Evolutionary conservation across 2,888 invertebrate genomes (phyloP).

Genomic region (Drosophila mayaguana): DNA sequence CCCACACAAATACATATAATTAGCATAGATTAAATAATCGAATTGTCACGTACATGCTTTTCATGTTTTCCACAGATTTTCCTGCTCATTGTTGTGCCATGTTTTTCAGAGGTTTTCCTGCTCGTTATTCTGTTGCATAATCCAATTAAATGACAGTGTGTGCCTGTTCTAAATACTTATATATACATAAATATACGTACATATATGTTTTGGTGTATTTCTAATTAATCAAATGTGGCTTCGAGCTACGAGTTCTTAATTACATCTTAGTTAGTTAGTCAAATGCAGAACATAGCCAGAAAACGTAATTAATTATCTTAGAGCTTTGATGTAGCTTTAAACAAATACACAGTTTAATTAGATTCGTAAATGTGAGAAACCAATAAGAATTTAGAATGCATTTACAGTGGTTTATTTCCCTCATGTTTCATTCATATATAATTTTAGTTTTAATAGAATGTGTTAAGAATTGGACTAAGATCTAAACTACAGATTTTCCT

Average conservation of each 20-base stretch:
- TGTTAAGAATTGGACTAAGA: neutral
- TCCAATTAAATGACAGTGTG: constrained; percentile 3
- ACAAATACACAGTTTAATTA: neutral
- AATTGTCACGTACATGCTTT: constrained; percentile 3
- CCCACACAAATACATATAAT: neutral
- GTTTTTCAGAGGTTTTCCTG: constrained; percentile 3
- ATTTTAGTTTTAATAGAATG: too few species aligned
- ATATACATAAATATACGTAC: neutral
- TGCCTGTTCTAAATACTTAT: neutral
- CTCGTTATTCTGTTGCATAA: neutral
- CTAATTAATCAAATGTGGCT: neutral
- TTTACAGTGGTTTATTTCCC: too few species aligned
- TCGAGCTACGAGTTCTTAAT: neutral
- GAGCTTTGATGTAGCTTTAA: neutral
- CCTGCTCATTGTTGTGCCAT: neutral
- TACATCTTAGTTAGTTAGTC: neutral
- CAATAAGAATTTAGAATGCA: neutral
- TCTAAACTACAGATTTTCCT: too few species aligned
- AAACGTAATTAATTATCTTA: constrained; percentile 1
- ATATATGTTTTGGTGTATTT: neutral
- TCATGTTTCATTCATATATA: neutral
- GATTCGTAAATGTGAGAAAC: neutral
- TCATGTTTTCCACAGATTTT: constrained; percentile 4
- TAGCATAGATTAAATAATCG: constrained; percentile 15
- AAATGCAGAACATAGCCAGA: neutral